These are phyloP conservation scores for Caenorhabditis remanei DNA, from an alignment of 1,140 invertebrate genomes.

Conservation along the genomic window DNA sequence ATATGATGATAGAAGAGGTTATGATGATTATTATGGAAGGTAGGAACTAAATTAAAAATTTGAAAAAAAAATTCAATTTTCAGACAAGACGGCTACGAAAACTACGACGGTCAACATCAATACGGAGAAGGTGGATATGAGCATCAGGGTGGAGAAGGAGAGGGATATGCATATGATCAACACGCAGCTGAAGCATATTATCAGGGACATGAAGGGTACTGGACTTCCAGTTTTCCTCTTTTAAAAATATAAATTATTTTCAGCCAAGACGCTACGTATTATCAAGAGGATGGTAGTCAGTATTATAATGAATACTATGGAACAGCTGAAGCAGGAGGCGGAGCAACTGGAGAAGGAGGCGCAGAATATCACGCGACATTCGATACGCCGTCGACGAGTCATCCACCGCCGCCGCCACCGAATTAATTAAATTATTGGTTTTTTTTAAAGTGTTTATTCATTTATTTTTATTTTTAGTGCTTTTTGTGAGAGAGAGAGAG, in stretches of 20 bases:
- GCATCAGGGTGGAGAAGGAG: background rate
- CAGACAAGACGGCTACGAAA: slow-evolving; percentile 6
- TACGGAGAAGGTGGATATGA: no score
- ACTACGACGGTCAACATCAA: background rate
- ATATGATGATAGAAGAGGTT: background rate
- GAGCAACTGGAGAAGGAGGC: background rate
- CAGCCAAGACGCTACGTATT: background rate
- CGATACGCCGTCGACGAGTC: background rate
- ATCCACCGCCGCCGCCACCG: background rate
- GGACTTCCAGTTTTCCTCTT: background rate
- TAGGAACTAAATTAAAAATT: background rate
- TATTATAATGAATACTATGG: slow-evolving; percentile 38
- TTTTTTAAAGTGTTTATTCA: no score
- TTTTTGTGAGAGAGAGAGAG: no score
- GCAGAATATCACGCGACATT: slow-evolving; percentile 17
- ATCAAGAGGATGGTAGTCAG: slow-evolving; percentile 26
- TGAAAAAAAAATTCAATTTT: background rate
- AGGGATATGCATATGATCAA: background rate
- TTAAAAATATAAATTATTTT: background rate
- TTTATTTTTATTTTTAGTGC: no score
- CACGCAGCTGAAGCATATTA: background rate
- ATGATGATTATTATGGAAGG: slow-evolving; percentile 46
- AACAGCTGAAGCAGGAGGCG: background rate
- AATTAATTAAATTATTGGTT: no score
- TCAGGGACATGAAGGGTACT: slow-evolving; percentile 18